phyloP scores from a whole-genome alignment of 2,797 vertebrate genomes.

The Crotalus adamanteus region DNA sequence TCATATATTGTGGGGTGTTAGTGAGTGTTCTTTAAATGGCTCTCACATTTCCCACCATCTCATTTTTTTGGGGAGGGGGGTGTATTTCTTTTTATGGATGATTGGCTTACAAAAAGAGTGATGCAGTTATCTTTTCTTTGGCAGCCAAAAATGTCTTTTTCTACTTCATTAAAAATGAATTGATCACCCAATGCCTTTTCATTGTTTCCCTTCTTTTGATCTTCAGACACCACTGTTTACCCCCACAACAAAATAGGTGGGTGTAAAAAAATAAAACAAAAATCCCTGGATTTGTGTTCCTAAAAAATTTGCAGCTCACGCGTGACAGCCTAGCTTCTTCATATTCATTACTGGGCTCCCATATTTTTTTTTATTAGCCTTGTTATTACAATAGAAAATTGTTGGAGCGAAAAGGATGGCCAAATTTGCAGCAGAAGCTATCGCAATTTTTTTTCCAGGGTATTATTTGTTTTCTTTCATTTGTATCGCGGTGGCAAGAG shows the following conservation, averaged over 20 bases:
- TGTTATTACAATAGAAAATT: background rate
- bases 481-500: background rate
- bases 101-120: background rate
- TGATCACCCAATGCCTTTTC: background rate
- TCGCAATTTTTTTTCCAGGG: background rate
- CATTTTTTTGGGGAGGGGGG: background rate
- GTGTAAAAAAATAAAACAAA: background rate
- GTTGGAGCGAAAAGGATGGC: background rate
- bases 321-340: background rate
- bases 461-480: background rate
- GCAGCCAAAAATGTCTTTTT: background rate
- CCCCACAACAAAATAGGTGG: background rate
- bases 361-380: background rate
- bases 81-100: conserved; percentile 23
- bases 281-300: background rate
- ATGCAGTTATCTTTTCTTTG: background rate
- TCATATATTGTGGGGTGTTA: background rate
- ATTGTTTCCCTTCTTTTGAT: background rate
- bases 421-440: background rate
- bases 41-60: background rate
- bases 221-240: background rate
- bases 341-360: background rate
- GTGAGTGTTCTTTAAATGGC: background rate
- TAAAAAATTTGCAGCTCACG: background rate
- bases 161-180: conserved; percentile 30